Base-by-base conservation (phyloP, 2,888 invertebrate genomes). In the Trissoscelio sp. region DNA sequence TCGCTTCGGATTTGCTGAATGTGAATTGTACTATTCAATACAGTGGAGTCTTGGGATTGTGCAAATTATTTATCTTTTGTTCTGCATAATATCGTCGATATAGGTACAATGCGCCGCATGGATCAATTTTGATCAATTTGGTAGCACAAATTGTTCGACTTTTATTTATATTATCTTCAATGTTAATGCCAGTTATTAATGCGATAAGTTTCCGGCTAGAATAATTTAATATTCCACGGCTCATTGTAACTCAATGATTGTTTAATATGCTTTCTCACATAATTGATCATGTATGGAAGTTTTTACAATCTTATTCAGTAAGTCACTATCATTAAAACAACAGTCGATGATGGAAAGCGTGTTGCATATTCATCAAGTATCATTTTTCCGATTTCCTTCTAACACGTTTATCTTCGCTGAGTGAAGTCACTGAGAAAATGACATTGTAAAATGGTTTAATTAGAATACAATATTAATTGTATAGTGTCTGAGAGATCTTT, bases 221-320 rank as follows among this genome's bases (percentile, higher is more conserved):
- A 20, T 57, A 42, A 31, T 62, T 72, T 37, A 70, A 58, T 46
- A 37, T 44, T 66, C 55, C 57, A 72, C n/a, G 53, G 51, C 24
- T 60, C 58, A 57, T 72, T 72, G 53, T 39, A 57, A 39, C 62
- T 53, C 14, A 20, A 42, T 53, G 42, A 72, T 53, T 72, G 62
- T 62, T 72, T 62, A 28, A 53, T 53, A 62, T 53, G 53, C 72
- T 72, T 72, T 62, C 53, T 53, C 72, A 51, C 62, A 31, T 72
- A 72, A 72, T 60, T 72, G 60, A 72, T 62, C 58, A 39, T 60
- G 14, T 28, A 31, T 18, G 12, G 31, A 28, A 16, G 12, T 55
- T 67, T 69, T 55, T 69, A 44, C 28, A 55, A 51, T 31, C 44
- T 48, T 64, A 28, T 14, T 12, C 12, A 39, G 42, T 18, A 28